These are phyloP conservation scores for Ptychochromis oligacanthus DNA, from an alignment of 2,113 vertebrate genomes.

Conservation along the genomic window DNA sequence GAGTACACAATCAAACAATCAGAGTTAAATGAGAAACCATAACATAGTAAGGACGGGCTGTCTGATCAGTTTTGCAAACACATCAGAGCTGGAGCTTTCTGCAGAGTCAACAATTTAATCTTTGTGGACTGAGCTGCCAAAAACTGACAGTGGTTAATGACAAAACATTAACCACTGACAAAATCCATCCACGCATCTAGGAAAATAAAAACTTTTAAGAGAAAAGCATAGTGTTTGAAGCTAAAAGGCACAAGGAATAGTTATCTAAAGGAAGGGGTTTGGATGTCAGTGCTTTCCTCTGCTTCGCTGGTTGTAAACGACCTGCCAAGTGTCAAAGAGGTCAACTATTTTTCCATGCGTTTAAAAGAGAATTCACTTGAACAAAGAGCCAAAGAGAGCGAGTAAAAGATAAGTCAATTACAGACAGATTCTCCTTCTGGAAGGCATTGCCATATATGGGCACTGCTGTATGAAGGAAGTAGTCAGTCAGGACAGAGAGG, in stretches of 20 bases:
- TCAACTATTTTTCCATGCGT: constrained; percentile 37
- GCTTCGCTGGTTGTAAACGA: not conserved
- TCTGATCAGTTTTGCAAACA: not conserved
- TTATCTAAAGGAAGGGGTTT: constrained; percentile 9
- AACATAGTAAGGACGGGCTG: not conserved
- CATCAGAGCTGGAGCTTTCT: not conserved
- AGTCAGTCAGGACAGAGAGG: constrained; percentile 28
- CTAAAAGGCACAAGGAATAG: not conserved
- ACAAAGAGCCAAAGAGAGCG: not conserved
- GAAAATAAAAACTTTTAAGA: not conserved
- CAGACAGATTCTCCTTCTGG: constrained; percentile 3
- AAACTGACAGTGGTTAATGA: not conserved
- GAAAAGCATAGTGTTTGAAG: not conserved
- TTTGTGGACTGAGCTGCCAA: rapidly evolving
- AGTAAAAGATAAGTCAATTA: constrained; percentile 22
- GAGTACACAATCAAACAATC: not conserved
- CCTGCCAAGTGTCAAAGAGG: constrained; percentile 4
- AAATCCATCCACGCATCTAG: not conserved
- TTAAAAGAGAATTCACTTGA: constrained; percentile 27
- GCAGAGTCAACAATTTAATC: not conserved
- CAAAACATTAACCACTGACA: not conserved
- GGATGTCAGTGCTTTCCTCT: not conserved
- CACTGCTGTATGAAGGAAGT: constrained; percentile 39
- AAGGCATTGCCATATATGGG: constrained; percentile 70
- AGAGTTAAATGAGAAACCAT: not conserved